Evolutionary conservation across 2,888 invertebrate genomes (phyloP).

Genomic region (Andrena dorsata): DNA sequence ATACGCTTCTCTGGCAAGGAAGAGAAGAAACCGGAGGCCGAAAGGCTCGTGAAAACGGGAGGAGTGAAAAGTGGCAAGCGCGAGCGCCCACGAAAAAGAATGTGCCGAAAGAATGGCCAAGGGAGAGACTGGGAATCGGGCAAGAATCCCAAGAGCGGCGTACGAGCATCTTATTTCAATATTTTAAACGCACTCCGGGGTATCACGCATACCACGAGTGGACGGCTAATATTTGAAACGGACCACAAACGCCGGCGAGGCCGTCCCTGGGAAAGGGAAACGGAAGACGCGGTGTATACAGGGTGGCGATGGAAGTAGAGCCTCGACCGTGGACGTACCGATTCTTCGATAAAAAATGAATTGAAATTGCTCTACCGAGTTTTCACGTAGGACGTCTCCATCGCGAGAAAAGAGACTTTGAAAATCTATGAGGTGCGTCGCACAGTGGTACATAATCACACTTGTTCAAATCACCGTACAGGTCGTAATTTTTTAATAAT

Average conservation of each 20-base stretch:
- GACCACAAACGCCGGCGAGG: slow-evolving; percentile 57
- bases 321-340: not conserved
- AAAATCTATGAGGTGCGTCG: not conserved
- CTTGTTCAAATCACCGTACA: too few relatives aligned
- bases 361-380: not conserved
- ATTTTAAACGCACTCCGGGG: slow-evolving; percentile 78
- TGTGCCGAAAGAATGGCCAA: slow-evolving; percentile 23
- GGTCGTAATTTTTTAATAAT: too few relatives aligned
- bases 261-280: slow-evolving; percentile 45
- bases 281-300: slow-evolving; percentile 5
- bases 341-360: not conserved
- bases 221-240: slow-evolving; percentile 79
- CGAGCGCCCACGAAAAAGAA: slow-evolving; percentile 28
- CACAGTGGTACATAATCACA: too few relatives aligned
- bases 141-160: slow-evolving; percentile 63
- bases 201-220: slow-evolving; percentile 77
- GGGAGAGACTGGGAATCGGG: slow-evolving; percentile 45
- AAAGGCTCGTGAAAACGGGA: slow-evolving; percentile 30
- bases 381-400: not conserved
- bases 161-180: slow-evolving; percentile 76
- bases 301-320: slow-evolving; percentile 1
- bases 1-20: not conserved
- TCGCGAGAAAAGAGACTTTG: not conserved
- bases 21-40: not conserved
- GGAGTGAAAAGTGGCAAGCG: slow-evolving; percentile 39